Base-by-base conservation (phyloP, 2,888 invertebrate genomes). In the Junonia oenone region DNA sequence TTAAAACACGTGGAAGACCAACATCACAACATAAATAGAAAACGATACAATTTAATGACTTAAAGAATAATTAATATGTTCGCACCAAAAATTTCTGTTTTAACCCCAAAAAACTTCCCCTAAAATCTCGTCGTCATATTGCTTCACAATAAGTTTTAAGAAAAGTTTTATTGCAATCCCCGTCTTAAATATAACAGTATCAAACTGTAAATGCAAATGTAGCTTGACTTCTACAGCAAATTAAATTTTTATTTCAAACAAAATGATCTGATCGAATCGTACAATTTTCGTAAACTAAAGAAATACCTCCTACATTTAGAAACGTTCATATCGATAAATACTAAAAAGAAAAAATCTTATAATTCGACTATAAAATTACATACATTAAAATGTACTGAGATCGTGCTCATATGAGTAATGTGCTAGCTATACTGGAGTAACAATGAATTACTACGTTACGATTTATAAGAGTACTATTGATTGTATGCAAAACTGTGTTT, bases 1-100 rank as follows among this genome's bases (percentile, higher is more conserved):
- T 73, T 54, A 67, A 81, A 80, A 83, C 74, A 77, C 71, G 71
- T 90, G 90, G 90, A 90, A 90, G 90, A 89, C 90, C 74, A 81
- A 88, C 82, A 89, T 90, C 90, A 90, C 89, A 89, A 89, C 84
- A 84, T 83, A 89, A 89, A 88, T 82, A 81, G 73, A 82, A 81
- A 85, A 82, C 72, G 70, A 81, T 76, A 80, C 71, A 76, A 77
- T 74, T 77, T 67, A 71, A 71, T 72, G 63, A 75, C 72, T 73
- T 76, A 75, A 73, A 78, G 63, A 65, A 73, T 68, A 66, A 63
- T 51, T 54, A 78, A 74, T 70, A 70, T 72, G 71, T 76, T 76
- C 75, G 84, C 83, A 83, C 83, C 83, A 78, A 73, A 17, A 17
- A 67, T 65, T 65, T 63, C n/a, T n/a, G n/a, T 47, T 17, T 14